phyloP scores from a whole-genome alignment of 2,888 invertebrate species.

The Harpagoxenus sublaevis region DNA sequence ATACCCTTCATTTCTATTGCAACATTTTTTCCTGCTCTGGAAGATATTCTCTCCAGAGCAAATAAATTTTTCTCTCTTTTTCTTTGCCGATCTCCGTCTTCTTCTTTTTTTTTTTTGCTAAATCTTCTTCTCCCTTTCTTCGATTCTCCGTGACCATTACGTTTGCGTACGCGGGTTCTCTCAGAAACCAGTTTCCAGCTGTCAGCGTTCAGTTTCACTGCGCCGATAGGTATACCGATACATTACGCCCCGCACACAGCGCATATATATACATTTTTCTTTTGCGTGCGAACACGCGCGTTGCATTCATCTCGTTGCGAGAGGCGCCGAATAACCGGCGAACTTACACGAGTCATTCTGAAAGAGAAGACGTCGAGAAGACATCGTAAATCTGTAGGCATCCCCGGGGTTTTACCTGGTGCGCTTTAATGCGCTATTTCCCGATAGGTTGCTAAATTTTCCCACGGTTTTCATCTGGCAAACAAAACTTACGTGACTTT shows the following conservation, averaged over 20 bases:
- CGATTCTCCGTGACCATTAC: conserved; percentile 25
- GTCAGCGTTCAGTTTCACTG: conserved; percentile 75
- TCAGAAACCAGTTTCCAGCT: conserved; percentile 76
- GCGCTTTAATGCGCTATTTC: background rate
- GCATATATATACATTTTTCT: conserved; percentile 7
- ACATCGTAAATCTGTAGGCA: background rate
- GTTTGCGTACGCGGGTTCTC: conserved; percentile 57
- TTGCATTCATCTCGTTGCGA: conserved; percentile 28
- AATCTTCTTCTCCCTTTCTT: conserved; percentile 31
- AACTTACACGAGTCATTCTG: background rate
- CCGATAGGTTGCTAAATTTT: background rate
- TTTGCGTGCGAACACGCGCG: background rate
- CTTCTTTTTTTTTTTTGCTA: conserved; percentile 10
- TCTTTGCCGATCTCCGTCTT: background rate
- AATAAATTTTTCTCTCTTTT: background rate
- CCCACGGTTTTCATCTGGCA: background rate
- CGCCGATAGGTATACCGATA: conserved; percentile 47
- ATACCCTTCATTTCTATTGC: background rate
- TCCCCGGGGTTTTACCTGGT: background rate
- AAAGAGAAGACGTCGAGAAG: background rate
- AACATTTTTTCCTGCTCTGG: background rate
- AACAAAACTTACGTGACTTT: background rate
- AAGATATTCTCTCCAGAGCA: background rate
- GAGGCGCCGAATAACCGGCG: background rate
- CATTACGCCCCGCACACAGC: conserved; percentile 23